These are phyloP conservation scores for Drosophila limbata DNA, from an alignment of 2,888 invertebrate species.

Conservation along the genomic window DNA sequence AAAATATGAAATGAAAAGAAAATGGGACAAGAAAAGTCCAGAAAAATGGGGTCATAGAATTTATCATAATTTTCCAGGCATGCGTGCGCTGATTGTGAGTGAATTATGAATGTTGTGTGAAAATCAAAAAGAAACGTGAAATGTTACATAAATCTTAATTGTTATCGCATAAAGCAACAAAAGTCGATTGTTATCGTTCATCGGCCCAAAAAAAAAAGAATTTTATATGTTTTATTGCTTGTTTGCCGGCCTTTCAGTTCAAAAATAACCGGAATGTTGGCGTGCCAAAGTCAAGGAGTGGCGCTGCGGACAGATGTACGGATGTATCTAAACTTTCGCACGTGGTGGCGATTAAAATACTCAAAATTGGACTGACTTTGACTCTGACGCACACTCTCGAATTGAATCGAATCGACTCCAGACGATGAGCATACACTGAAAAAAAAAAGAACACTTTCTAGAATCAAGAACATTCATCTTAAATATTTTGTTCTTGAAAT, in stretches of 20 bases:
- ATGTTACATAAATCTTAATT: constrained; percentile 28
- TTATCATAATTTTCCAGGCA: constrained; percentile 1
- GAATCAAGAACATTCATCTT: too few relatives aligned
- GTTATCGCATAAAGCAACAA: constrained; percentile 13
- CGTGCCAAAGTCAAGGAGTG: constrained; percentile 41
- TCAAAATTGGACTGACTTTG: not conserved
- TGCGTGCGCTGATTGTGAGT: constrained; percentile 14
- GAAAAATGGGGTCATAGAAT: not conserved
- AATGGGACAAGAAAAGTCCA: not conserved
- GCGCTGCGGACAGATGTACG: constrained; percentile 9
- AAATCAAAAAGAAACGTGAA: constrained; percentile 12
- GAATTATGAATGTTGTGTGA: constrained; percentile 9
- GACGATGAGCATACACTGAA: not conserved
- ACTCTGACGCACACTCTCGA: constrained; percentile 14
- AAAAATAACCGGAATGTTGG: constrained; percentile 21
- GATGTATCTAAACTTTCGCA: constrained; percentile 27
- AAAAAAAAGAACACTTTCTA: too few relatives aligned
- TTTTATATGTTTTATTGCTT: constrained; percentile 1
- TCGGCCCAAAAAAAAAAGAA: constrained; percentile 22
- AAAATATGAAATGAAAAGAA: not conserved
- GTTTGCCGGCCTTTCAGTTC: constrained; percentile 1
- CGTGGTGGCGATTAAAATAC: constrained; percentile 38
- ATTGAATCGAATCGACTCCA: not conserved
- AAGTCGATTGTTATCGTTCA: constrained; percentile 36
- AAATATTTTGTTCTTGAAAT: too few relatives aligned